Base-by-base conservation (phyloP, 2,888 invertebrate species). In the Ischnus inquisitorius region DNA sequence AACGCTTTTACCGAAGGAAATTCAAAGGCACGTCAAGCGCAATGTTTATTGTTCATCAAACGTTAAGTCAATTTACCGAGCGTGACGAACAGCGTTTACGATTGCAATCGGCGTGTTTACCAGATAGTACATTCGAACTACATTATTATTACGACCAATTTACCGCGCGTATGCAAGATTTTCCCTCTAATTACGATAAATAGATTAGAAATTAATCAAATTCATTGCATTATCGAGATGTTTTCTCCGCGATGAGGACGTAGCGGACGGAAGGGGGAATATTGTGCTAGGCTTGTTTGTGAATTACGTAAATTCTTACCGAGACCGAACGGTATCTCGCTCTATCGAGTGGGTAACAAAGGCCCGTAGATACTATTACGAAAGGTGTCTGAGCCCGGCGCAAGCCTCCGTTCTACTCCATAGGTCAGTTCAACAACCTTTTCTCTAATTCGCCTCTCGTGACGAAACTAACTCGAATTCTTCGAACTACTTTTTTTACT, bases 351-450 rank as follows among this genome's bases (percentile, higher is more conserved):
- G 51, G 54, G 19, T 72, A 67, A 72, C 71, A 79, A 72, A 57
- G 48, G 28, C 48, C n/a, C 43, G 16, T 60, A 39, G 57, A 51
- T 43, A 78, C 68, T 71, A 68, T 84, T 82, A 79, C 82, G 84
- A 84, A 79, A 84, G 74, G 67, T 64, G 51, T 64, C 60, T 69
- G 46, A 46, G 64, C 64, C 69, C 51, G 48, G 48, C 57, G 57
- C 46, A 46, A 69, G 68, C 65, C 78, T 83, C 68, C 65, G 34
- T 65, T 72, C 60, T 46, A 62, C 77, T 62, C 46, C 74, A 81
- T 78, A 74, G 78, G 78, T 84, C 81, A 81, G 75, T 83, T 76
- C 76, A 79, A 76, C 72, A 65, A 79, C 72, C 79, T 83, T 71
- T 79, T 39, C 19, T 39, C 57, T 34, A 22, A 28, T 72, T 46